phyloP scores from a whole-genome alignment of 2,797 vertebrate genomes.

The Oreochromis grahami region DNA sequence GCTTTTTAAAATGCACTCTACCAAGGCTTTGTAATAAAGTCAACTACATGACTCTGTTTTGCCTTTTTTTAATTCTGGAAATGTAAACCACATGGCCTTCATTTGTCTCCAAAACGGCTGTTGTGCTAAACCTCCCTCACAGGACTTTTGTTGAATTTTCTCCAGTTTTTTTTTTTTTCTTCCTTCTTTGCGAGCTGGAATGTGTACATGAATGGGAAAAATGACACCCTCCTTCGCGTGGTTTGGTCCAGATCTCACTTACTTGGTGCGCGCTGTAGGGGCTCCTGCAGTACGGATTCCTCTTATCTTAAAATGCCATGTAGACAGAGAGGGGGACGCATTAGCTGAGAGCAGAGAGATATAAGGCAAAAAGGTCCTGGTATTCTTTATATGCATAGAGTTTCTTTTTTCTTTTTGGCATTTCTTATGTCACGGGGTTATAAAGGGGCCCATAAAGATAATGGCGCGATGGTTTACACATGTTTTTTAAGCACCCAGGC shows the following conservation, averaged over 20 bases:
- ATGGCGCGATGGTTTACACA: background rate
- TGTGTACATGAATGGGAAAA: background rate
- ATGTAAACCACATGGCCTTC: background rate
- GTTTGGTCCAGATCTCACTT: constrained; percentile 1
- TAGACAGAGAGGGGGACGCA: background rate
- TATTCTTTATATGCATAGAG: background rate
- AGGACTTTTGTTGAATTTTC: background rate
- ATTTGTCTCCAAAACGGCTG: background rate
- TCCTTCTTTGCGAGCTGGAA: background rate
- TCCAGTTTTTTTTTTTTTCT: background rate
- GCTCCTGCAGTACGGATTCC: background rate
- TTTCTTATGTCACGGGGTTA: background rate
- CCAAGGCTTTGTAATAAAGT: constrained; percentile 2
- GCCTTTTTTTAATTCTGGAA: background rate
- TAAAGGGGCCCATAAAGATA: background rate
- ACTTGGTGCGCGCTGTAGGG: background rate
- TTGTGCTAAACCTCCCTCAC: background rate
- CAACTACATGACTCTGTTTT: background rate
- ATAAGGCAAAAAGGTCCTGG: background rate
- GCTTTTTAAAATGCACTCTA: background rate
- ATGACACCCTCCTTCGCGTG: background rate
- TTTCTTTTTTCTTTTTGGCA: background rate
- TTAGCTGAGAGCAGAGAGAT: background rate
- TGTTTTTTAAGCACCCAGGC: background rate
- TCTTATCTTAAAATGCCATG: constrained; percentile 19